Evolutionary conservation across 53 echinoderm and acorn worm species (phyloP).

Genomic region (Astropecten irregularis): DNA sequence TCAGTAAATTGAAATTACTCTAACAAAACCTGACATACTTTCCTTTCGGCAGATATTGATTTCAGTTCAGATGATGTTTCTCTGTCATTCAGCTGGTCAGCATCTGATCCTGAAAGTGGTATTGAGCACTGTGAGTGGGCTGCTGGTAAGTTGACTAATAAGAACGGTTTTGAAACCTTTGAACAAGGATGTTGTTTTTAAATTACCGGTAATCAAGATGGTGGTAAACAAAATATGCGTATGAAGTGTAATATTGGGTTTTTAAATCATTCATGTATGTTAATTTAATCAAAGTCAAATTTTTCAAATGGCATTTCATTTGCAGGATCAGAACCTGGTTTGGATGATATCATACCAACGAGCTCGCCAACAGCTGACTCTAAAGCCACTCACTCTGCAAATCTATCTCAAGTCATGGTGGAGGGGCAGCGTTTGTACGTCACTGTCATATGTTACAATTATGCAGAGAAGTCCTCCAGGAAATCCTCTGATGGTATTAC

Average conservation of each 20-base stretch:
- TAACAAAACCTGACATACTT: not conserved
- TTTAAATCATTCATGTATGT: not conserved
- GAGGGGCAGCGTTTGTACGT: constrained; percentile 20
- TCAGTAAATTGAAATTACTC: no score
- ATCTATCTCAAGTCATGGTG: not conserved
- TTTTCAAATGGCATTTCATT: not conserved
- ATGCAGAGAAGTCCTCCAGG: constrained; percentile 14
- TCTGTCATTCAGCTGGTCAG: not conserved
- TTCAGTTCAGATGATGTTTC: constrained; percentile 28
- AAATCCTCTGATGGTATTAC: constrained; percentile 51
- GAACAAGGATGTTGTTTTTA: no score
- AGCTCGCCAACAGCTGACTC: not conserved
- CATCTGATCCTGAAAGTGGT: constrained; percentile 41
- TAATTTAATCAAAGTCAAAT: not conserved
- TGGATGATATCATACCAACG: constrained; percentile 15
- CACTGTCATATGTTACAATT: constrained; percentile 41
- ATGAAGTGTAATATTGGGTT: not conserved
- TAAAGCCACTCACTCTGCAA: not conserved
- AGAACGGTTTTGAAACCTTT: no score
- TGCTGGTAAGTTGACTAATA: constrained; percentile 59
- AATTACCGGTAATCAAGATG: no score
- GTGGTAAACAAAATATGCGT: no score
- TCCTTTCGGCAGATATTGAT: constrained; percentile 12
- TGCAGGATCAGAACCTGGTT: constrained; percentile 29
- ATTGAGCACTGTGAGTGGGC: constrained; percentile 61